Percentiles rank a stretch among this genome's conserved stretches.
These are phyloP conservation scores for Torymus texanus DNA, from an alignment of 2,888 invertebrate species.

Conservation along the genomic window DNA sequence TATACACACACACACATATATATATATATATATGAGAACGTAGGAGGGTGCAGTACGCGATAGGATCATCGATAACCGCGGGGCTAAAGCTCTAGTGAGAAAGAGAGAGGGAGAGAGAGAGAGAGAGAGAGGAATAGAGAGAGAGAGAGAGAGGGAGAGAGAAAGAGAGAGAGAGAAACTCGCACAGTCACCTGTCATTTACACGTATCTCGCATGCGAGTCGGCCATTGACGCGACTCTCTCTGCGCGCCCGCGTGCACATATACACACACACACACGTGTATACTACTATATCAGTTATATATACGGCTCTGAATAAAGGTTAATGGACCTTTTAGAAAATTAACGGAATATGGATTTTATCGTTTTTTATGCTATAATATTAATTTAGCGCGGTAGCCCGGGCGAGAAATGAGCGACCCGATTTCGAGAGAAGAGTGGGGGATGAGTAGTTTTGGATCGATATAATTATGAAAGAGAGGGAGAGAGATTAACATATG, in stretches of 20 bases:
- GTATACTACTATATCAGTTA: too few species aligned
- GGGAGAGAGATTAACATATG: too few species aligned
- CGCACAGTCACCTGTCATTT: constrained; percentile 55
- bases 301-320: constrained; percentile 14
- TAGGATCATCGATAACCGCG: constrained; percentile 46
- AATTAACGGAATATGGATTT: constrained; percentile 50
- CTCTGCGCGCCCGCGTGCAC: too few species aligned
- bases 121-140: not conserved
- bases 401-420: constrained; percentile 14
- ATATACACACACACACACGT: too few species aligned
- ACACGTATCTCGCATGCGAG: constrained; percentile 54
- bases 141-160: not conserved
- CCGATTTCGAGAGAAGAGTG: not conserved
- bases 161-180: constrained; percentile 1
- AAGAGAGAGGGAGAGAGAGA: not conserved
- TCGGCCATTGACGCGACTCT: constrained; percentile 41
- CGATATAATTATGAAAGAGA: constrained; percentile 28
- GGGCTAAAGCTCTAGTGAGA: not conserved
- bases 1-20: too few species aligned
- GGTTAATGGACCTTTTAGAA: constrained; percentile 52
- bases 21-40: not conserved
- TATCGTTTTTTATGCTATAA: constrained; percentile 43
- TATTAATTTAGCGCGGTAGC: constrained; percentile 38
- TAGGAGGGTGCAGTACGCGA: not conserved
- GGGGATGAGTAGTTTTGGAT: not conserved